Evolutionary conservation across 2,888 invertebrate species (phyloP).

Genomic region (Pammene aurita): DNA sequence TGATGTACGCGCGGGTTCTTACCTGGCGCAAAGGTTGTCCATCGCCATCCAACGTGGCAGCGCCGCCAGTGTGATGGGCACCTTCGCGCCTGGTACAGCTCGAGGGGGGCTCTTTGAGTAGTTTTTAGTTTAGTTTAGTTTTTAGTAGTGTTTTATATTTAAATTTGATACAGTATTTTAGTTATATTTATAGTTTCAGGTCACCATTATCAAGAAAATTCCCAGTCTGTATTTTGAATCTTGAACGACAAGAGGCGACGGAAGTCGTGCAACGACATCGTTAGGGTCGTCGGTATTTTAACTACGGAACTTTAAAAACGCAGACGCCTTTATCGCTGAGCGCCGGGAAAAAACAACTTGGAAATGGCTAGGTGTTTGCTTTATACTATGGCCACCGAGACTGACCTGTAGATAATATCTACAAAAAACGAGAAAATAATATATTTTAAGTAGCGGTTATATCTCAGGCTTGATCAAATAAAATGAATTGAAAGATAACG

Average conservation of each 20-base stretch:
- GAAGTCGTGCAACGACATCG: conserved; percentile 40
- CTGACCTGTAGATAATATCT: not conserved
- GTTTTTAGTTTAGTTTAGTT: too few relatives aligned
- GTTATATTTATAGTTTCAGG: conserved; percentile 15
- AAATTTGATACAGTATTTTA: not conserved
- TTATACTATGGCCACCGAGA: not conserved
- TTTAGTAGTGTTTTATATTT: too few relatives aligned
- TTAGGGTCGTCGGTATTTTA: conserved; percentile 41
- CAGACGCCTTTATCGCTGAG: conserved; percentile 34
- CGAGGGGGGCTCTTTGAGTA: too few relatives aligned
- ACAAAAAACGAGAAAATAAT: too few relatives aligned
- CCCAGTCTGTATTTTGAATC: conserved; percentile 37
- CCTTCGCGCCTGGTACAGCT: too few relatives aligned
- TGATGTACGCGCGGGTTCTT: too few relatives aligned
- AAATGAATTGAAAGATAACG: not conserved
- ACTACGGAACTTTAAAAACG: conserved; percentile 41
- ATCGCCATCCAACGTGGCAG: too few relatives aligned
- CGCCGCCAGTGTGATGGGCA: too few relatives aligned
- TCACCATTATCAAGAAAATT: conserved; percentile 35
- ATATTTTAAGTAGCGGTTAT: too few relatives aligned
- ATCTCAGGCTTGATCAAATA: too few relatives aligned
- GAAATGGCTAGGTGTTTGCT: conserved; percentile 27
- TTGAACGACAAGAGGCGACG: conserved; percentile 40
- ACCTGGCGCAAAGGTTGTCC: too few relatives aligned
- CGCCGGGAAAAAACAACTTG: conserved; percentile 29